Conservation (phyloP, 2,113 vertebrate species). For the Synodontis membranacea region DNA sequence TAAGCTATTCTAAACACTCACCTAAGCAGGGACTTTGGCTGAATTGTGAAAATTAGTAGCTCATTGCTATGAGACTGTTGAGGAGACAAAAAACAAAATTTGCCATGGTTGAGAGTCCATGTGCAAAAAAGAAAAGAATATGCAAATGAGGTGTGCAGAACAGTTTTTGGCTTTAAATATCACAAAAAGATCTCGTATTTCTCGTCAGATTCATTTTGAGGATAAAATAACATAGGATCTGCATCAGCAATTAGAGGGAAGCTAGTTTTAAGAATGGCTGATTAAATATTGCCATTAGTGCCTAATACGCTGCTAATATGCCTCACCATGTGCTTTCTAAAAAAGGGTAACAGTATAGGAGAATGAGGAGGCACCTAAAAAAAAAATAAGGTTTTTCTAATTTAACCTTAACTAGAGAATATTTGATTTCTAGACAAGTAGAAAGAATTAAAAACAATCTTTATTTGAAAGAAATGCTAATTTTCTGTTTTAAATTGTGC, state of each 20-base stretch:
- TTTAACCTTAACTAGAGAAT: not conserved
- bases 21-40: conserved; percentile 90
- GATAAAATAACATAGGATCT: not conserved
- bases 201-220: not conserved
- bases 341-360: not conserved
- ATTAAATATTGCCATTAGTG: not conserved
- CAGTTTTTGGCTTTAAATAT: not conserved
- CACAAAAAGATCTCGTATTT: not conserved
- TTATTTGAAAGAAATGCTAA: not conserved
- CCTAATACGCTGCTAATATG: not conserved
- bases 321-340: not conserved
- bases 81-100: not conserved
- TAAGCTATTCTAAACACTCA: conserved; percentile 61
- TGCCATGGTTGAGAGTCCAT: not conserved
- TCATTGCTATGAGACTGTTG: conserved; percentile 92
- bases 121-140: not conserved
- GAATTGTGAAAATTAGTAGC: conserved; percentile 87
- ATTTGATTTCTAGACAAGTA: not conserved
- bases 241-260: not conserved
- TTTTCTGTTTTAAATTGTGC: no score
- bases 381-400: not conserved
- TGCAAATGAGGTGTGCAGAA: not conserved
- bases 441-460: not conserved
- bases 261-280: not conserved
- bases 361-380: not conserved